Base-by-base conservation (phyloP, 1,140 invertebrate species). In the Popillia japonica region DNA sequence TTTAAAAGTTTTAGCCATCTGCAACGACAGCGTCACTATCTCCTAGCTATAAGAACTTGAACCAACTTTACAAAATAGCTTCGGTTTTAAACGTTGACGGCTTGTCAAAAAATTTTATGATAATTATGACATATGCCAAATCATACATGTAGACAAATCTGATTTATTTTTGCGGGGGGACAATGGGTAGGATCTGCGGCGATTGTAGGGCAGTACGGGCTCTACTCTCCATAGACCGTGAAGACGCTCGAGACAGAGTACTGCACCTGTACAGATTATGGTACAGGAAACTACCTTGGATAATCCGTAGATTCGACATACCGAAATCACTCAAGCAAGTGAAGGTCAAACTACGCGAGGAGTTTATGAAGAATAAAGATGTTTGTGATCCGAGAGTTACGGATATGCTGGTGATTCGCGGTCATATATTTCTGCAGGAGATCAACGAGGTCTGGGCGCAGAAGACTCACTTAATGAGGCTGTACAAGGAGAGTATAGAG, bases 341-440 rank as follows among this genome's bases (percentile, higher is more conserved):
- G 78, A 89, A 90, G 72, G 82, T 84, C 17, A 96, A 95, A 86
- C 83, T 98, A 10, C 88, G 94, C 79, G 93, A 96, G 84, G 88
- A 93, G 83, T 97, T 98, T 85, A 84, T 90, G 48, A 93, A 92
- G 81, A 90, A 98, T 85, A 89, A 90, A 81, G 83, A 92, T 85
- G 87, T 97, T 0, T 91, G 89, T 34, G 96, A 98, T 86, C 88
- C 97, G 41, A 90, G 96, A 83, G 90, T 94, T 7, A 96, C 97
- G 81, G 96, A 98, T 85, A 90, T 95, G 86, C 89, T 97, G 34
- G 92, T 97, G 17, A 91, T 96, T 42, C 93, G 92, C 89, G 93
- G 72, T 74, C 40, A 74, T 42, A 42, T 17, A 17, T 11, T 40
- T 4, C 9, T 41, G 9, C 17, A 17, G 9, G 72, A 74, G 17